phyloP scores from a whole-genome alignment of 1,140 invertebrate genomes.

The Penaeus indicus region DNA sequence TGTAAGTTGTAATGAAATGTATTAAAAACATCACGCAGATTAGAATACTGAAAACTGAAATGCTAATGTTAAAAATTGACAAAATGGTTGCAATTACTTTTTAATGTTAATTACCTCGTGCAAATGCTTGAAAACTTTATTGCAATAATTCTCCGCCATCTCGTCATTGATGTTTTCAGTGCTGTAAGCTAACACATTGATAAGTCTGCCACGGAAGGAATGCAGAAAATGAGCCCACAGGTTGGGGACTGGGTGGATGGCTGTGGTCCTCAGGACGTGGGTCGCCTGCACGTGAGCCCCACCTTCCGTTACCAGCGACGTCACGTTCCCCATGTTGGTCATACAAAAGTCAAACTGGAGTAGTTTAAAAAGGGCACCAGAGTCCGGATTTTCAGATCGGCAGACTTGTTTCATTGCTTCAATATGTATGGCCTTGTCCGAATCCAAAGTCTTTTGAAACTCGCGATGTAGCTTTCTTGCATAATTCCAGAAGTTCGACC shows the following conservation, averaged over 20 bases:
- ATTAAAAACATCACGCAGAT: too few species aligned
- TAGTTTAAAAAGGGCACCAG: neutral
- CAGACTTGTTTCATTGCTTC: neutral
- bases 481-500: slow-evolving; percentile 37
- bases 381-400: neutral
- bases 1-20: too few species aligned
- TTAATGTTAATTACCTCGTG: too few species aligned
- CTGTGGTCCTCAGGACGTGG: slow-evolving; percentile 7
- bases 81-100: too few species aligned
- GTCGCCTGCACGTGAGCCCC: slow-evolving; percentile 23
- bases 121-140: too few species aligned
- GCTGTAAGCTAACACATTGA: neutral
- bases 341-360: neutral
- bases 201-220: slow-evolving; percentile 32
- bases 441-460: neutral
- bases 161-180: neutral
- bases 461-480: neutral
- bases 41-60: too few species aligned
- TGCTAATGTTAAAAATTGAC: too few species aligned
- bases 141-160: too few species aligned
- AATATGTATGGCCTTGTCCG: neutral
- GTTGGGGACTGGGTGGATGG: neutral
- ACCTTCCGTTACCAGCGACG: slow-evolving; percentile 9
- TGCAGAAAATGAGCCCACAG: neutral
- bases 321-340: slow-evolving; percentile 31